Base-by-base conservation (phyloP, 92 coral and sea anemone species). In the Anthopleura xanthogrammica region DNA sequence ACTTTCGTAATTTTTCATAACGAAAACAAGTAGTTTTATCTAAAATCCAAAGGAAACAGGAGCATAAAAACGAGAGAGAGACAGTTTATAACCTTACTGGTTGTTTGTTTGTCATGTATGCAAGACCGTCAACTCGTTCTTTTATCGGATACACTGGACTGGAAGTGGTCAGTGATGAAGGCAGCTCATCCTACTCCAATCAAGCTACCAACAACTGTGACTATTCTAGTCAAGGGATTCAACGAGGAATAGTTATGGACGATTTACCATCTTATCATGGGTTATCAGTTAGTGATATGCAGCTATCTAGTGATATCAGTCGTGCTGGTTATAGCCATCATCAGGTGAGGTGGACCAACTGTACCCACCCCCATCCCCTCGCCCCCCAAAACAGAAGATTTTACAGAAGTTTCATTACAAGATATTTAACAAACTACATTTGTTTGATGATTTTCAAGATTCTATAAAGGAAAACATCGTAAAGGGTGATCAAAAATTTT, bases 271-370 rank as follows among this genome's bases (percentile, higher is more conserved):
- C 79, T 39, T 74, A 50, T 58, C 24, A 74, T 82, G 24, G 72
- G 12, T 17, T 72, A 36, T 82, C 86, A 3, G 55, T 72, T 52
- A 82, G 77, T 40, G 86, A 82, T 8, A 48, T 82, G 86, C 86
- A 82, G 23, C 79, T 62, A 52, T 82, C 86, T 12, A 82, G 52
- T n/a, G 86, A 82, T 72, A 64, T 72, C 79, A 81, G 62, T 42
- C 54, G 54, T 5, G 11, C 8, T 50, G 54, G 7, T 6, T 50
- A 6, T 50, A 50, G 65, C 13, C 70, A 66, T 20, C 86, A 82
- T 8, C 77, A 82, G 71, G 86, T 74, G 10, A 82, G 86, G 13
- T 14, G 58, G 14, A 43, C 10, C 17, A 12, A 3, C 17, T 12
- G 1, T 4, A 14, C 52, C 40, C 5, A 46, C 50, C 50, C 50